Percentiles rank a stretch among this genome's conserved stretches.
phyloP scores from a whole-genome alignment of 1,140 invertebrate species.

The Drosophila micromelanica region DNA sequence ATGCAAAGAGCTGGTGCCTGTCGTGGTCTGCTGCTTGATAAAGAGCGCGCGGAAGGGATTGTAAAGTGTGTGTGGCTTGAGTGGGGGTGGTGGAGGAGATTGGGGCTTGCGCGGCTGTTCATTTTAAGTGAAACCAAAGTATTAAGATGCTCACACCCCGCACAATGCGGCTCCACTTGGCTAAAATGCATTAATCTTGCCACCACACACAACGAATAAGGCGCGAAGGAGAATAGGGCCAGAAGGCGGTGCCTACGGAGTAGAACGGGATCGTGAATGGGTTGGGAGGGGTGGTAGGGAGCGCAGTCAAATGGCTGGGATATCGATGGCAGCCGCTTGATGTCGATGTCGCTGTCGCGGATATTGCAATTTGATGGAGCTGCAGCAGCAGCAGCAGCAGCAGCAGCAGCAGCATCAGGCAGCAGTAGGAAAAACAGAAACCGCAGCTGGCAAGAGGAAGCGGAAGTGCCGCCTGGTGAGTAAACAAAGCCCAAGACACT shows the following conservation, averaged over 20 bases:
- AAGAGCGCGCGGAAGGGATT: conserved; percentile 6
- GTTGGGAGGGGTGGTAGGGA: too few relatives aligned
- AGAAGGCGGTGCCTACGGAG: background rate
- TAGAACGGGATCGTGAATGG: background rate
- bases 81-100: background rate
- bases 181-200: conserved; percentile 77
- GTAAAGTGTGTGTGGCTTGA: background rate
- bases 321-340: conserved; percentile 67
- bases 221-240: background rate
- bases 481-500: conserved; percentile 74
- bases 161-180: conserved; percentile 11
- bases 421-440: conserved; percentile 36
- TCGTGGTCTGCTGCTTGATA: conserved; percentile 8
- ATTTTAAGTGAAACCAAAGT: conserved; percentile 75
- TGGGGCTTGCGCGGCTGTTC: conserved; percentile 26
- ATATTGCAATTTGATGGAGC: conserved; percentile 79
- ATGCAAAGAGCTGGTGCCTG: conserved; percentile 51
- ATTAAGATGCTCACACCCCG: conserved; percentile 62
- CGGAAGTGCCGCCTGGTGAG: conserved; percentile 47
- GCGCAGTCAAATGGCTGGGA: conserved; percentile 36
- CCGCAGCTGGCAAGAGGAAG: conserved; percentile 37
- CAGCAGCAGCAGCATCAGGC: conserved; percentile 25
- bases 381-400: conserved; percentile 24
- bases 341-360: conserved; percentile 68
- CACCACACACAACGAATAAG: conserved; percentile 24